Evolutionary conservation across 2,888 invertebrate genomes (phyloP).

Genomic region (Serrognathus titanus): DNA sequence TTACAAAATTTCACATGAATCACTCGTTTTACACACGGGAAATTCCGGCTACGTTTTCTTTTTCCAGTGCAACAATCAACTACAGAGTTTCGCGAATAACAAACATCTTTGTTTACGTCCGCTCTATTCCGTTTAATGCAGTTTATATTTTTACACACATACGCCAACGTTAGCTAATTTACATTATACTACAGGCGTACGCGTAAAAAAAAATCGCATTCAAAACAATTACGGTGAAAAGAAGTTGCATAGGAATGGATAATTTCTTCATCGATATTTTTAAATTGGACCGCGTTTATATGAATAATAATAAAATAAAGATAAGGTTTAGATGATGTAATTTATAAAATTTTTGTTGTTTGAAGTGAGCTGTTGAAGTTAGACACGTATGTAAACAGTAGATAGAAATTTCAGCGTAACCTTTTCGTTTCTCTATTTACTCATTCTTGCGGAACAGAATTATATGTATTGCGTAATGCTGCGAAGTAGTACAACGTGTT

Average conservation of each 20-base stretch:
- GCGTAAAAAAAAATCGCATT: too few species aligned
- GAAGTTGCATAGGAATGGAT: too few species aligned
- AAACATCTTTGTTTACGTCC: too few species aligned
- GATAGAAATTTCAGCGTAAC: constrained; percentile 19
- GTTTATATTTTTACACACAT: too few species aligned
- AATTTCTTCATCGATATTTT: too few species aligned
- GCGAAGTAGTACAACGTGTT: constrained; percentile 18
- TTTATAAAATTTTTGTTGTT: background rate
- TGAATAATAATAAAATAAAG: constrained; percentile 4
- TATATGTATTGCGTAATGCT: constrained; percentile 30
- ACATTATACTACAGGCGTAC: too few species aligned
- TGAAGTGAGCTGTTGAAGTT: too few species aligned
- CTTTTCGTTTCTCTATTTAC: constrained; percentile 34
- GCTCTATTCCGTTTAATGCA: too few species aligned
- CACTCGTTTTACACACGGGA: constrained; percentile 17
- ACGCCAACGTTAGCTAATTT: too few species aligned
- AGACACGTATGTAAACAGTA: background rate
- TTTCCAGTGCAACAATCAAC: too few species aligned
- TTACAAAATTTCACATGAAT: constrained; percentile 13
- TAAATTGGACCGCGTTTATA: background rate
- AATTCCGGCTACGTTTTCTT: constrained; percentile 1
- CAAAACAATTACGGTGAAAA: too few species aligned
- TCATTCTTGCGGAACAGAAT: constrained; percentile 40
- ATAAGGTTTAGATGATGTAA: constrained; percentile 9
- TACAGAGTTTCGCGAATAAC: too few species aligned